A percentile compares a stretch with the other conserved stretches of the same genome.
Evolutionary conservation across 2,113 vertebrate species (phyloP).

Genomic region (Micromys minutus): DNA sequence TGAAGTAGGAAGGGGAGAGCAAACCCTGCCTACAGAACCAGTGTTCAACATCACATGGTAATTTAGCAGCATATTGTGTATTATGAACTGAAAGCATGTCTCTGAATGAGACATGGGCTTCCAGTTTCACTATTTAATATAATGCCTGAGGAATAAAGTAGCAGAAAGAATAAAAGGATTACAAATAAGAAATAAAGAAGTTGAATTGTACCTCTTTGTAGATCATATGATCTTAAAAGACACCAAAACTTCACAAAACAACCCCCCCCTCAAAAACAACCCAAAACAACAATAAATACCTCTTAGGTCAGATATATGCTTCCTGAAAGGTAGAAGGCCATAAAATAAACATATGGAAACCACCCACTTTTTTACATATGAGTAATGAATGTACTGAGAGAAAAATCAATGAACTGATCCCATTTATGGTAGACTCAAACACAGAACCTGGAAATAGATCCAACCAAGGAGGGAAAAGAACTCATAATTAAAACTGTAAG

Average conservation of each 20-base stretch:
- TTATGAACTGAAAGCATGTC: background rate
- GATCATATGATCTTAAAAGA: background rate
- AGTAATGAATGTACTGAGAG: background rate
- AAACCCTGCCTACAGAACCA: background rate
- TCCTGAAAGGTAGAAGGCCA: background rate
- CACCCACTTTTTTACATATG: background rate
- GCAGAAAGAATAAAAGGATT: background rate
- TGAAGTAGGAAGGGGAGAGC: background rate
- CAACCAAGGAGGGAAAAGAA: background rate
- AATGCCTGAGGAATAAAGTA: background rate
- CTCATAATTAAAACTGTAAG: background rate
- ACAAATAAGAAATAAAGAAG: background rate
- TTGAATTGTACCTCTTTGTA: background rate
- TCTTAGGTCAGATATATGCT: background rate
- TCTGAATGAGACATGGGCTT: background rate
- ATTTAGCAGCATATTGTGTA: background rate
- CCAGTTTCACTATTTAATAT: background rate
- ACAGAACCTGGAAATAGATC: background rate
- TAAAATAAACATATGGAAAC: background rate
- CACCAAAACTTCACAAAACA: background rate
- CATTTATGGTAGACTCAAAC: background rate
- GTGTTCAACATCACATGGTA: background rate
- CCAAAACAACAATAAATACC: background rate
- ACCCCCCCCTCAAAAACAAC: too few species aligned
- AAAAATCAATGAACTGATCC: too few species aligned